phyloP scores from a whole-genome alignment of 2,113 vertebrate genomes.

The Ammospiza nelsoni region DNA sequence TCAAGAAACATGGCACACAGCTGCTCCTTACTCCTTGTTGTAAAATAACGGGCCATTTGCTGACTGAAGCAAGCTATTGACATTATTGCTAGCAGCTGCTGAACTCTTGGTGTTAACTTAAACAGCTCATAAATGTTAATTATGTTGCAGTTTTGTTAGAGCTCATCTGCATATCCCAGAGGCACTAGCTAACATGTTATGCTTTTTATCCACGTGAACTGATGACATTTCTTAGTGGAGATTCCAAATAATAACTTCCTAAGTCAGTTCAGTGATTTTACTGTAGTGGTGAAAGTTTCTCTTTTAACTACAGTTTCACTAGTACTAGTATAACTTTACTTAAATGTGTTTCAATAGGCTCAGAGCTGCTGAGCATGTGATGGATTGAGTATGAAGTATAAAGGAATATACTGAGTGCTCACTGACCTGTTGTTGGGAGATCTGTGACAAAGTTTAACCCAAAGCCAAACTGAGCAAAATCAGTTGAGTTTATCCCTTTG shows the following conservation, averaged over 20 bases:
- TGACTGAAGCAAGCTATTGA: constrained; percentile 38
- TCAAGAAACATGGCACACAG: constrained; percentile 22
- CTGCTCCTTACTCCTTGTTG: constrained; percentile 25
- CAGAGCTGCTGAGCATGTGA: not conserved
- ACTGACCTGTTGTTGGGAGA: not conserved
- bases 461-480: not conserved
- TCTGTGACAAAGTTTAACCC: not conserved
- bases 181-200: not conserved
- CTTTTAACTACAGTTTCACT: not conserved
- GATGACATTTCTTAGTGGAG: not conserved
- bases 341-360: not conserved
- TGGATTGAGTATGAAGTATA: not conserved
- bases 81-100: constrained; percentile 53
- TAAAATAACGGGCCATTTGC: constrained; percentile 1
- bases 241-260: not conserved
- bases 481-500: not conserved
- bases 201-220: not conserved
- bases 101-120: constrained; percentile 32
- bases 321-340: not conserved
- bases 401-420: not conserved
- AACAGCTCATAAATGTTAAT: constrained; percentile 60
- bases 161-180: constrained; percentile 14
- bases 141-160: constrained; percentile 23
- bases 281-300: not conserved
- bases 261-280: not conserved